Evolutionary conservation across 1,140 invertebrate genomes (phyloP).

Genomic region (Hesperophylax magnus): DNA sequence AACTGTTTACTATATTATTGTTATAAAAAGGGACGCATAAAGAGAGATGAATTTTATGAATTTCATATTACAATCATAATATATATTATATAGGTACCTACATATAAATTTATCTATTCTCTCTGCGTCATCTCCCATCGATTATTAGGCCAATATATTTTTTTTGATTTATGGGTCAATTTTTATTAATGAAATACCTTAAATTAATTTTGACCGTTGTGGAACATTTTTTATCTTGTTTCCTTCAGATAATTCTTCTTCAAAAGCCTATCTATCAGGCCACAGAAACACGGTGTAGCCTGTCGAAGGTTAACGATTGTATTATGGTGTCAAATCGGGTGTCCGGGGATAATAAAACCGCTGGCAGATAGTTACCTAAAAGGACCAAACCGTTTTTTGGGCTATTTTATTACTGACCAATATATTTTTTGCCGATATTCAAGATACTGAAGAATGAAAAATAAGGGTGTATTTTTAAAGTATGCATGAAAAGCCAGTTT

Average conservation of each 20-base stretch:
- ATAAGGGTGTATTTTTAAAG: neutral
- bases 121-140: too few species aligned
- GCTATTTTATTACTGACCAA: conserved; percentile 13
- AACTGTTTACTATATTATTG: too few species aligned
- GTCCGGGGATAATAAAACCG: neutral
- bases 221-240: conserved; percentile 10
- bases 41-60: too few species aligned
- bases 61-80: too few species aligned
- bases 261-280: conserved; percentile 21
- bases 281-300: conserved; percentile 14
- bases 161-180: too few species aligned
- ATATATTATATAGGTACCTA: too few species aligned
- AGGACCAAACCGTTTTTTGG: conserved; percentile 16
- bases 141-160: too few species aligned
- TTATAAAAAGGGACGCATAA: too few species aligned
- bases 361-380: conserved; percentile 19
- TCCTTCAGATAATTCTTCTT: neutral
- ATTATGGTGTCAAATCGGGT: conserved; percentile 27
- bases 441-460: neutral
- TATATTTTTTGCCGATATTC: neutral
- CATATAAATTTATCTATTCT: too few species aligned
- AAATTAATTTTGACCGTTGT: conserved; percentile 31
- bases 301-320: conserved; percentile 11
- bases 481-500: too few species aligned
- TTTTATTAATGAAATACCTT: neutral